Evolutionary conservation across 2,797 vertebrate genomes (phyloP), one percentile per base, ranked within the genome.

Genomic region (Heliangelus exortis): DNA sequence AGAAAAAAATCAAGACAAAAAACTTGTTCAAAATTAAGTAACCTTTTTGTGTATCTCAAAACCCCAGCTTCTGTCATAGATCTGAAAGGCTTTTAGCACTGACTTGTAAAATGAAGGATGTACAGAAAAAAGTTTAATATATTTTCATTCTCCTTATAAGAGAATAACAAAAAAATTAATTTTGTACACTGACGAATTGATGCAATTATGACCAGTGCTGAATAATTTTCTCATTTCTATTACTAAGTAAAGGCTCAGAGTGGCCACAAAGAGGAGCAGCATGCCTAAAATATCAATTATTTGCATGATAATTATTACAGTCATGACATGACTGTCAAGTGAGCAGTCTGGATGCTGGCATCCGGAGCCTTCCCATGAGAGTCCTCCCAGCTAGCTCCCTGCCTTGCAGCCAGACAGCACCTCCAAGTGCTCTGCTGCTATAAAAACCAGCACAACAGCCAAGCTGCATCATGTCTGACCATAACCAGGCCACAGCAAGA

Each of bases 291-390:
- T 15, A 89, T n/a, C 68, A 68, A 5, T 39, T 12, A 80, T 93
- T 95, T 96, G 85, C 82, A 91, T 87, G 39, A 12, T 23, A 76
- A 67, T 74, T 81, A 80, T 81, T 39, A 26, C 41, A 72, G 58
- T 25, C 57, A 85, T 91, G 75, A 83, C 50, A 92, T 68, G 61
- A 71, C 53, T 85, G 67, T 55, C 21, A 80, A 81, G 71, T 0
- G 4, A 88, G 67, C 18, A 86, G 80, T 95, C 91, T 93, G 17
- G 0, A 48, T 84, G 89, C 67, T 2, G 0, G 45, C 18, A 15
- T 2, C n/a, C 2, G 2, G 43, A 95, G 33, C 48, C 76, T 91
- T 93, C 85, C 83, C 88, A 85, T 2, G 68, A 89, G 84, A 92
- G 82, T 26, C 8, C 65, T 85, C 20, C 14, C 4, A 21, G 33